Percentiles rank a stretch among this genome's conserved stretches.
phyloP scores from a whole-genome alignment of 1,140 invertebrate species.

The Episyrphus balteatus region DNA sequence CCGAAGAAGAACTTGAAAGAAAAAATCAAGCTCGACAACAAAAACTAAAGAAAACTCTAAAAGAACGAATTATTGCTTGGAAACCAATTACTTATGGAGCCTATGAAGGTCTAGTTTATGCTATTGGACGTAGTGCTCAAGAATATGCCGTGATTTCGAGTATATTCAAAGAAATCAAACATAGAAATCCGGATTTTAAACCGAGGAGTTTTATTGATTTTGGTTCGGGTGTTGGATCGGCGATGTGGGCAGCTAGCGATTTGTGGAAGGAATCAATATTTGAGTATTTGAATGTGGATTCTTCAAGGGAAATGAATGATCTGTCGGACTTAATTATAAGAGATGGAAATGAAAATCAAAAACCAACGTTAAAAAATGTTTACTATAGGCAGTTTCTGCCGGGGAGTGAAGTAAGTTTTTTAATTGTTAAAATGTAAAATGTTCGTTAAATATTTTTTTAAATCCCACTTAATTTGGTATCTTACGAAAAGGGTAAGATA shows the following conservation, averaged over 20 bases:
- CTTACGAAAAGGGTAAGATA: too few species aligned
- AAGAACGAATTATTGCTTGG: constrained; percentile 55
- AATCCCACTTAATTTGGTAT: too few species aligned
- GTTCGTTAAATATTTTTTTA: constrained; percentile 1
- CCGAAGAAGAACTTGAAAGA: constrained; percentile 19
- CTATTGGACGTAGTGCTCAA: constrained; percentile 51
- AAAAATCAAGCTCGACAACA: constrained; percentile 30
- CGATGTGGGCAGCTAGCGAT: constrained; percentile 64
- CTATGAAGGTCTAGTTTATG: constrained; percentile 53
- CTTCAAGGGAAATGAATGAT: constrained; percentile 67
- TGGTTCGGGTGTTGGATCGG: constrained; percentile 78
- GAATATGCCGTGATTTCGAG: constrained; percentile 63
- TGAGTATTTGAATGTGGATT: constrained; percentile 76
- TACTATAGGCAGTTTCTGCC: constrained; percentile 76
- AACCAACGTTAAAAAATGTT: constrained; percentile 45
- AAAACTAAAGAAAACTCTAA: constrained; percentile 35
- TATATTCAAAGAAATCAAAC: constrained; percentile 64
- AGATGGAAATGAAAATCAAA: constrained; percentile 48
- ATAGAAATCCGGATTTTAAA: constrained; percentile 51
- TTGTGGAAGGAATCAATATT: constrained; percentile 58
- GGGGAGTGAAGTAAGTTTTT: constrained; percentile 36
- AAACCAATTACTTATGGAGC: constrained; percentile 55
- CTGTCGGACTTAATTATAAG: constrained; percentile 59
- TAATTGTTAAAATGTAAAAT: too few species aligned
- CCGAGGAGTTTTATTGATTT: constrained; percentile 77